Evolutionary conservation across 2,888 invertebrate genomes (phyloP), one percentile per base, ranked within the genome.

Genomic region (Eubasilissa splendida): DNA sequence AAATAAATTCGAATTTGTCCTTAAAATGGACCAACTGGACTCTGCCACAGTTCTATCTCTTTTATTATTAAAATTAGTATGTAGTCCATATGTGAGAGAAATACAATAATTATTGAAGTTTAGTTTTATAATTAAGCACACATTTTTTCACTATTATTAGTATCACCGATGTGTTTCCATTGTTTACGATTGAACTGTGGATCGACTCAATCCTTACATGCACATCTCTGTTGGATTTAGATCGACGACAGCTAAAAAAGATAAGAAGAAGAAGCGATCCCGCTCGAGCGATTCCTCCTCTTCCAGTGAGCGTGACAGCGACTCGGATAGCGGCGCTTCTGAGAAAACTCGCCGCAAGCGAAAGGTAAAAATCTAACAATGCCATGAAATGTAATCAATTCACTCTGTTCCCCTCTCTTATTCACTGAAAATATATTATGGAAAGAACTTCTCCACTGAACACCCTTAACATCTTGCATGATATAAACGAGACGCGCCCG

Each of bases 221-320:
- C 22, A 9, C 11, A 63, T 80, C 73, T 77, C 73, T 77, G 65
- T 70, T 76, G 42, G 58, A 80, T 65, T 73, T 70, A 83, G 83
- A 74, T 82, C 79, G 42, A 76, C 79, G 14, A 77, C 81, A 33
- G 79, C 83, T 52, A 84, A 84, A 80, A 84, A 84, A 60, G 84
- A 90, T 87, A 84, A 84, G 83, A 90, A 92, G 87, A 92, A 92
- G 88, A 92, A 92, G 85, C 91, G 92, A 73, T 90, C 91, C 59
- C 91, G 91, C 79, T 92, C 92, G 52, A 89, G 90, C 7, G 91
- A 90, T 84, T 87, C 89, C 7, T 91, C 90, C 52, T 89, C 90
- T 74, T 90, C 89, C n/a, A 91, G 87, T 84, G 90, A 89, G 79
- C 86, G 85, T 74, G 87, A 87, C 33, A 86, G 80, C 54, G 87